These are phyloP conservation scores for Apamea epomidion DNA, from an alignment of 2,888 invertebrate species.

Conservation along the genomic window DNA sequence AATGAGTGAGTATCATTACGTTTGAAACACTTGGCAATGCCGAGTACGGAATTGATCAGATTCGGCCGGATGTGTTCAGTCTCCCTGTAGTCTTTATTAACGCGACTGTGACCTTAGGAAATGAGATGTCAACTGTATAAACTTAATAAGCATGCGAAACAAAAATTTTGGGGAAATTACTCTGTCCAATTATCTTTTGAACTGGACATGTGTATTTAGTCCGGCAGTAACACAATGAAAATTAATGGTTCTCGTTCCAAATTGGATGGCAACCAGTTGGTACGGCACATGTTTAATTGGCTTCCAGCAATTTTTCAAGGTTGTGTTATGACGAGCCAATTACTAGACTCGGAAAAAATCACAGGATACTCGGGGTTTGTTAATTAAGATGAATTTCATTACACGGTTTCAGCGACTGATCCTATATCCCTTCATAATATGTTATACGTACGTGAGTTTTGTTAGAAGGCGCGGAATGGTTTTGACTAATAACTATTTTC, in stretches of 20 bases:
- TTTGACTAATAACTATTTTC: constrained; percentile 2
- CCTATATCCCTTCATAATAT: background rate
- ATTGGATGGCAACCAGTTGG: constrained; percentile 57
- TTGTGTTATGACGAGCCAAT: constrained; percentile 55
- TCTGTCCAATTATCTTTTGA: constrained; percentile 58
- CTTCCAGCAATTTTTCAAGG: constrained; percentile 61
- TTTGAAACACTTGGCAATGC: constrained; percentile 59
- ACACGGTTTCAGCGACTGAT: constrained; percentile 24
- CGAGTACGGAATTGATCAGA: constrained; percentile 16
- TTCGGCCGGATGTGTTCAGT: constrained; percentile 35
- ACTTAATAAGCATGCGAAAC: constrained; percentile 13
- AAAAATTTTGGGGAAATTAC: constrained; percentile 64
- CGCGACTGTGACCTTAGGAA: constrained; percentile 53
- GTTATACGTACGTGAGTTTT: constrained; percentile 4
- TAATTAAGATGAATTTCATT: constrained; percentile 50
- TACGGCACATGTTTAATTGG: constrained; percentile 59
- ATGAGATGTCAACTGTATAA: constrained; percentile 22
- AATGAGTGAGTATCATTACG: constrained; percentile 36
- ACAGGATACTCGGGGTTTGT: constrained; percentile 22
- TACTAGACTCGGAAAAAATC: constrained; percentile 45
- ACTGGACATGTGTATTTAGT: constrained; percentile 48
- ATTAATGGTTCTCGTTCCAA: constrained; percentile 61
- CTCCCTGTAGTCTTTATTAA: constrained; percentile 32
- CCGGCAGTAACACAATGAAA: constrained; percentile 67
- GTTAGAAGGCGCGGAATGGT: constrained; percentile 8